These are phyloP conservation scores for Hylaeus anthracinus DNA, from an alignment of 1,140 invertebrate species.

Conservation along the genomic window DNA sequence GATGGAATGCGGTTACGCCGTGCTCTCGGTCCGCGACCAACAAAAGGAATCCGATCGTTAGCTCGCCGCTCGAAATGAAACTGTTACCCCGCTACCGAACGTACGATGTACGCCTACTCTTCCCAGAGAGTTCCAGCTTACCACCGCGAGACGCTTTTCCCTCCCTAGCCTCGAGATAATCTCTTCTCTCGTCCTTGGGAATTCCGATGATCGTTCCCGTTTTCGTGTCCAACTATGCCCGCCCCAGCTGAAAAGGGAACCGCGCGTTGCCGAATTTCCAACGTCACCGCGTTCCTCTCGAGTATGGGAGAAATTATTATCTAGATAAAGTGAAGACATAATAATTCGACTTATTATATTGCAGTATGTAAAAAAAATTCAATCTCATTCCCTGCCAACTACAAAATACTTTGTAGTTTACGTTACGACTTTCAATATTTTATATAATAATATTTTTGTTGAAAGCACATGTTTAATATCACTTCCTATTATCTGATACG, in stretches of 20 bases:
- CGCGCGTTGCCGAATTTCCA: neutral
- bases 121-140: conserved; percentile 25
- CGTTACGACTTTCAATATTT: too few species aligned
- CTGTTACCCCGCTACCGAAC: conserved; percentile 45
- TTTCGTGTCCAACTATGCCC: conserved; percentile 26
- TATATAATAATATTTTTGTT: too few species aligned
- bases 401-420: too few species aligned
- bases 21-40: conserved; percentile 46
- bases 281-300: neutral
- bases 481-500: too few species aligned
- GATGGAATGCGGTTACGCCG: conserved; percentile 60
- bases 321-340: too few species aligned
- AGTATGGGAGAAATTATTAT: too few species aligned
- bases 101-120: conserved; percentile 31
- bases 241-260: neutral
- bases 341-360: too few species aligned
- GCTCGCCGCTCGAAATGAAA: conserved; percentile 48
- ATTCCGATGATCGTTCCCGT: conserved; percentile 48
- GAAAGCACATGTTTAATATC: too few species aligned
- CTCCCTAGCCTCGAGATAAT: conserved; percentile 31
- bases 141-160: conserved; percentile 32
- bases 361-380: too few species aligned
- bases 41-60: conserved; percentile 60
- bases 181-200: conserved; percentile 37
- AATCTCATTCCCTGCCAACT: too few species aligned